Evolutionary conservation across 2,113 vertebrate species (phyloP).

Genomic region (Lagopus leucura): DNA sequence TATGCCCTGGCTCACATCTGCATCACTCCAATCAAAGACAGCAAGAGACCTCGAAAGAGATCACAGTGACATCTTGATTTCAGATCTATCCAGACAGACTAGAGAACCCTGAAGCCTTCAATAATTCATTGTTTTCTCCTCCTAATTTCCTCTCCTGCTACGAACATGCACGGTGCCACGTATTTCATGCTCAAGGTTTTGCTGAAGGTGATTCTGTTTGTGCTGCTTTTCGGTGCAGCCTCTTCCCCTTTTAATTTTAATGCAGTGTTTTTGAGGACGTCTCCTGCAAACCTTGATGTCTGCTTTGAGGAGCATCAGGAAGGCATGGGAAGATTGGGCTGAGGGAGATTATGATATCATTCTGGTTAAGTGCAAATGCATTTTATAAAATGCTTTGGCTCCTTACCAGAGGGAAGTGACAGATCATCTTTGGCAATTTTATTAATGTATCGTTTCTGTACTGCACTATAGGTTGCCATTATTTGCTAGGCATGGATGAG

Average conservation of each 20-base stretch:
- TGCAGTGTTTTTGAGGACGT: conserved; percentile 43
- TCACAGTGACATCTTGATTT: conserved; percentile 14
- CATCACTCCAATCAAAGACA: background rate
- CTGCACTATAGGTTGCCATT: background rate
- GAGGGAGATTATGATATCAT: conserved; percentile 68
- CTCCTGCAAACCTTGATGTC: conserved; percentile 50
- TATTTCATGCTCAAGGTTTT: conserved; percentile 55
- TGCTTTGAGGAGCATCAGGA: conserved; percentile 48
- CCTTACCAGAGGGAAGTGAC: conserved; percentile 54
- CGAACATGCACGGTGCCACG: background rate
- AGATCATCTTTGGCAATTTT: conserved; percentile 52
- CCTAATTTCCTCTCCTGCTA: conserved; percentile 41
- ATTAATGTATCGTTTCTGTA: conserved; percentile 50
- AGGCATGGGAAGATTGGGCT: conserved; percentile 66
- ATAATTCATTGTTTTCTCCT: conserved; percentile 57
- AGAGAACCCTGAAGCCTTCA: conserved; percentile 42
- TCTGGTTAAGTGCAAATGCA: conserved; percentile 66
- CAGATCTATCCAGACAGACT: background rate
- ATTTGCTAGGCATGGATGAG: background rate
- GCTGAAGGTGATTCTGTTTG: conserved; percentile 64
- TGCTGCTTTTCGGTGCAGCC: background rate
- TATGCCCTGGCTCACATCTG: background rate
- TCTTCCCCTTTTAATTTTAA: conserved; percentile 60
- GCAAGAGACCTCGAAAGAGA: background rate
- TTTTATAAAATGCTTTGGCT: conserved; percentile 60